Evolutionary conservation across 2,888 invertebrate species (phyloP), one percentile per base, ranked within the genome.

Genomic region (Spodoptera littoralis): DNA sequence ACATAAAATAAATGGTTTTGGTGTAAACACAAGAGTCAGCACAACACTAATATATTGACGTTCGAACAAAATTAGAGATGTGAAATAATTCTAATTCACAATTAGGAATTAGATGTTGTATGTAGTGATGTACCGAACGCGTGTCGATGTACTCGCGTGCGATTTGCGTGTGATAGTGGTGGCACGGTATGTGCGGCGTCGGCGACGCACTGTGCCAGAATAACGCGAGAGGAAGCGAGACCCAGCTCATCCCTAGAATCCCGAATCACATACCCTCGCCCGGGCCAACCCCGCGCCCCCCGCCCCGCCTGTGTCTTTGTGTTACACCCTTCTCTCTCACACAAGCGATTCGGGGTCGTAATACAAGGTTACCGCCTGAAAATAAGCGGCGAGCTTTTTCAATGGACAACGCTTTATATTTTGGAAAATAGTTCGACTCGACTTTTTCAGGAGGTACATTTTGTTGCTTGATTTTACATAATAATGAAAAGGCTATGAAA

Each of bases 201-300:
- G 89, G 90, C 92, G 89, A 85, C 94, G 93, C 84, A 86, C 94
- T 88, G 88, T 88, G 88, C 91, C 89, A 88, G 90, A 94, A 90
- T 94, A 94, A 92, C 91, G 81, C 79, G 93, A 90, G 93, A 92
- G 91, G 90, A 93, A 93, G 92, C 90, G 93, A 93, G 94, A 92
- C 85, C 88, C 89, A 88, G 90, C 93, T 93, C 95, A 96, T 95
- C 92, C 95, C 95, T 92, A 93, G 92, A 88, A 92, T 94, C 91
- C 95, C 94, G 90, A 93, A 93, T 90, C 94, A 89, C 86, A 91
- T 92, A 91, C 92, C 94, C 89, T 92, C 91, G 88, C 91, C 92
- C 88, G 90, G 90, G 87, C 90, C 91, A 87, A 87, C 90, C 86
- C 77, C 81, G 58, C 83, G 66, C 87, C 79, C 85, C 87, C 82